phyloP scores from a whole-genome alignment of 2,888 invertebrate species.

The Mesochorus sp. region DNA sequence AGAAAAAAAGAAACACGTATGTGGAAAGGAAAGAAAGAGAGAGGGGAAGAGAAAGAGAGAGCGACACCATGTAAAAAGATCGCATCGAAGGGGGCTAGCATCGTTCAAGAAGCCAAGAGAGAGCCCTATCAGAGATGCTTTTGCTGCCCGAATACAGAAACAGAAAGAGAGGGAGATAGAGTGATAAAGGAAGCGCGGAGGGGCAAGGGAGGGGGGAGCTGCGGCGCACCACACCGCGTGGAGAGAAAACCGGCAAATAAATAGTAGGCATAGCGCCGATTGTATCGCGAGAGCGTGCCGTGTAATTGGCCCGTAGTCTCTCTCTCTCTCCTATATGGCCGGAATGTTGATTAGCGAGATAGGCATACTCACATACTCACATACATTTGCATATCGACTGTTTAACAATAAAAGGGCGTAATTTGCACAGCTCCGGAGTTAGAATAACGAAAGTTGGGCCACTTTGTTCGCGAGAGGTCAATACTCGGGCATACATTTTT shows the following conservation, averaged over 20 bases:
- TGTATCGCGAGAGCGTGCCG: conserved; percentile 72
- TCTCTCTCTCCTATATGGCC: conserved; percentile 63
- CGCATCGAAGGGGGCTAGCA: conserved; percentile 26
- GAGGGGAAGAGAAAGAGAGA: not conserved
- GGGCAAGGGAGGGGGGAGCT: conserved; percentile 1
- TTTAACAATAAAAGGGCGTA: not conserved
- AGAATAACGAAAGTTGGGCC: not conserved
- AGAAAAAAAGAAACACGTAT: conserved; percentile 9
- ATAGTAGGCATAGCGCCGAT: conserved; percentile 73
- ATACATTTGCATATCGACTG: not conserved
- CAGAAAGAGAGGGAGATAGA: not conserved
- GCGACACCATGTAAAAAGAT: conserved; percentile 20
- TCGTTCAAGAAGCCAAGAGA: not conserved
- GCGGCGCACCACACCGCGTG: not conserved
- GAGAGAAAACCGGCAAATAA: conserved; percentile 68
- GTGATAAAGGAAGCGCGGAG: not conserved
- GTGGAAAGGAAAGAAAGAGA: not conserved
- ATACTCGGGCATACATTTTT: not conserved
- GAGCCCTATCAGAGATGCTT: conserved; percentile 5
- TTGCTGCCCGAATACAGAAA: not conserved
- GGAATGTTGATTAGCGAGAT: conserved; percentile 79
- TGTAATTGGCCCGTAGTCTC: conserved; percentile 73
- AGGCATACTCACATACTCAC: conserved; percentile 56
- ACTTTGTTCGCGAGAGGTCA: not conserved
- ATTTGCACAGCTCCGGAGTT: not conserved